Base-by-base conservation (phyloP, 2,113 vertebrate species). In the Meriones unguiculatus region DNA sequence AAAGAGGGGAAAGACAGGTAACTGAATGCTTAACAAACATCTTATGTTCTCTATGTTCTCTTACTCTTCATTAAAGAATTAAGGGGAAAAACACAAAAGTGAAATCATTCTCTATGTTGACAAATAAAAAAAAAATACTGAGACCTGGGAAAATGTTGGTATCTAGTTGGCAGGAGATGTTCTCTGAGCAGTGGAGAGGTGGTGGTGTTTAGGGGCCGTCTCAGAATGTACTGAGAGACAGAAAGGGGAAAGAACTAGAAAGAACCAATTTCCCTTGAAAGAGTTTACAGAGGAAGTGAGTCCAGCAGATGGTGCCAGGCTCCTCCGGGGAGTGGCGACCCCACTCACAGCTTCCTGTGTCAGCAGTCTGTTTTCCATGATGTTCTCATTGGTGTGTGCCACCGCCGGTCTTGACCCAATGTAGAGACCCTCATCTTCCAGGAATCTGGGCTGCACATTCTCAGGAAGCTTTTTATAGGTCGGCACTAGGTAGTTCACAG, bases 371-470 rank as follows among this genome's bases (percentile, higher is more conserved):
- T 99, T 99, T 98, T 99, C 99, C 97, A 99, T 65, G 96, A 99
- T 99, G 98, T 99, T 99, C 98, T 99, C 98, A 96, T 99, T 99
- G 78, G 97, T 95, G 50, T 95, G 95, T 0, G 99, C 98, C 11
- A 99, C 98, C 11, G 95, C 95, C 0, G 99, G 99, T 46, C 99
- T 98, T 91, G 99, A 98, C 46, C 99, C 99, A 4, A 98, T 99
- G 78, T 99, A 99, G n/a, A 99, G 98, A 67, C 99, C 99, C 97
- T 99, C 99, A 20, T 99, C 99, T 94, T 99, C 99, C 96, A 99
- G 98, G 90, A 98, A 99, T 10, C 99, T 98, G n/a, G 99, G 99
- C 95, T 99, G 99, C 98, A 97, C 96, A 50, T 99, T 99, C 97
- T 99, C 99, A 13, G 99, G 99, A 7, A 99, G 98, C 97, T 99